phyloP scores from a whole-genome alignment of 2,797 vertebrate genomes.

The Amniataba percoides region DNA sequence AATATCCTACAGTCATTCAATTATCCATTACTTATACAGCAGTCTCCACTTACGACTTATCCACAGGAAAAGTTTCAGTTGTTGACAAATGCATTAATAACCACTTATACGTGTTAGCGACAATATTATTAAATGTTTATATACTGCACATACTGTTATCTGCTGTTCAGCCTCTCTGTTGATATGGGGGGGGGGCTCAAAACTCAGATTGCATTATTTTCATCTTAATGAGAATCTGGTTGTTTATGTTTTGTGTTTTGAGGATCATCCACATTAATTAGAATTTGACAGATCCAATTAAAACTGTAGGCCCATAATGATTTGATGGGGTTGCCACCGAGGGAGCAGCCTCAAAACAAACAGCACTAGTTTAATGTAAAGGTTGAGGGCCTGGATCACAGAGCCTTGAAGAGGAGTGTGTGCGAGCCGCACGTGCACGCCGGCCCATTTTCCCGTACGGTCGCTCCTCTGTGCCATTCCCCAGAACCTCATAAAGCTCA shows the following conservation, averaged over 20 bases:
- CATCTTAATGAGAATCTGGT: slow-evolving; percentile 67
- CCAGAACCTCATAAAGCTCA: slow-evolving; percentile 91
- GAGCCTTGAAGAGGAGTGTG: slow-evolving; percentile 40
- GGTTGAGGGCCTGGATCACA: slow-evolving; percentile 64
- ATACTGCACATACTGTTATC: neutral
- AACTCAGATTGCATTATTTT: slow-evolving; percentile 48
- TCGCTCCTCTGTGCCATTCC: slow-evolving; percentile 87
- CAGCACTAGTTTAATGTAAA: slow-evolving; percentile 73
- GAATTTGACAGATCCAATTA: slow-evolving; percentile 79
- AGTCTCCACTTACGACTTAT: too few relatives aligned
- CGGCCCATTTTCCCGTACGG: slow-evolving; percentile 41
- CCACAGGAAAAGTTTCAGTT: neutral
- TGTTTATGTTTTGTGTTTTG: slow-evolving; percentile 78
- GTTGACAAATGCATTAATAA: neutral
- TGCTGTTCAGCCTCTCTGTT: neutral
- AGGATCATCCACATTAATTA: slow-evolving; percentile 76
- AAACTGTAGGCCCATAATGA: slow-evolving; percentile 64
- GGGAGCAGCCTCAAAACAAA: slow-evolving; percentile 79
- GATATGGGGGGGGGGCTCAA: slow-evolving; percentile 13
- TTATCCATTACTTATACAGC: neutral
- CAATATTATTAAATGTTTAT: neutral
- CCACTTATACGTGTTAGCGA: neutral
- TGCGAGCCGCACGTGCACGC: neutral
- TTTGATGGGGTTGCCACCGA: slow-evolving; percentile 57
- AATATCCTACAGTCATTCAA: neutral